Base-by-base conservation (phyloP, 2,797 vertebrate genomes). In the Varecia variegata region DNA sequence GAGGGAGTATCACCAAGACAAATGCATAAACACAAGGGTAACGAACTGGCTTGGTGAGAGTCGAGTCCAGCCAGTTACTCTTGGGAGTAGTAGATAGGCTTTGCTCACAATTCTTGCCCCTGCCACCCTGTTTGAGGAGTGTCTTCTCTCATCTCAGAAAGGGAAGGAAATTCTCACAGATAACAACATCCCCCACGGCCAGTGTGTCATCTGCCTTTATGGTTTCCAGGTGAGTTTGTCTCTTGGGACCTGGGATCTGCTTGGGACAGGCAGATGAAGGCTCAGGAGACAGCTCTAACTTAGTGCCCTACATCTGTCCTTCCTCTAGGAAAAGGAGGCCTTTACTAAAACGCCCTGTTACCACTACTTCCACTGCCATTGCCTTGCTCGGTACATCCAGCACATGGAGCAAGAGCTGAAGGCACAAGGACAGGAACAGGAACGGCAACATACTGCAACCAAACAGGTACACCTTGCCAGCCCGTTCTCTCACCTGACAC, bases 321-420 rank as follows among this genome's bases (percentile, higher is more conserved):
- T 13, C 60, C 68, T 77, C 9, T 93, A 99, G 99, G 98, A 99
- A 70, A 99, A 98, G 10, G 99, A 99, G 95, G 98, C 98, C 6
- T 99, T 99, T 97, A 99, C 99, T 18, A 99, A 99, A 98, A 99
- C 99, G 0, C 98, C 98, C 94, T 99, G 99, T 98, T 99, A 99
- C 97, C 99, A 99, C 98, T 99, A 99, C 96, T 99, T 99, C 98
- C 99, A 99, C 97, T 99, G 99, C 8, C 99, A 99, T 98, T 99
- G 99, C 97, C 98, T 99, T 93, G 99, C 99, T 8, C 99, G 99
- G 89, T 99, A 99, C 2, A 98, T 98, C 97, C 98, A 99, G 95
- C 99, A 99, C 98, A 99, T 99, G 4, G 99, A 99, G 97, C 96
- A 97, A 35, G 99, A 99, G 98, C 98, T 99, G 71, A 98, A 98